phyloP scores from a whole-genome alignment of 2,797 vertebrate genomes.

The Chelon auratus region DNA sequence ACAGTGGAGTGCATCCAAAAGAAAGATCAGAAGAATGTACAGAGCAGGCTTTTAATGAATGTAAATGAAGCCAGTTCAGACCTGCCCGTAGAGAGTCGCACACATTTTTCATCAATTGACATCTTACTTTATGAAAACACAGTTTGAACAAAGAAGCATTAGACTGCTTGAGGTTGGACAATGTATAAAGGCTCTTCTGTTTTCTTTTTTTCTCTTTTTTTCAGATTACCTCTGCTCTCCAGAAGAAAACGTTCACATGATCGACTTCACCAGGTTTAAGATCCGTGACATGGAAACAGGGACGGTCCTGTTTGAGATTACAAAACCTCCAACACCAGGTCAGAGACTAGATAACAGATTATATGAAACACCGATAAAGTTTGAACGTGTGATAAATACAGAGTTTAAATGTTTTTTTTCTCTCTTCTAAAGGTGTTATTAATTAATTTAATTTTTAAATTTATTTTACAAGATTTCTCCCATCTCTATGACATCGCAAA shows the following conservation, averaged over 20 bases:
- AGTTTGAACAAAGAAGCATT: not conserved
- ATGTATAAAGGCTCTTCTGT: not conserved
- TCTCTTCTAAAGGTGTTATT: not conserved
- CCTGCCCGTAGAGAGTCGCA: not conserved
- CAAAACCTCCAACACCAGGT: slow-evolving; percentile 82
- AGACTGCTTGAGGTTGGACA: not conserved
- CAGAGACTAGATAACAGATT: not conserved
- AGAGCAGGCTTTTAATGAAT: not conserved
- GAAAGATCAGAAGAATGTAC: not conserved
- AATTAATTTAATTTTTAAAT: too few species aligned
- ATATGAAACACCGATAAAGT: not conserved
- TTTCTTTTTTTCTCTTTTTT: slow-evolving; percentile 32
- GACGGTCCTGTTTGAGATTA: slow-evolving; percentile 92
- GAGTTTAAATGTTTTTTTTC: not conserved
- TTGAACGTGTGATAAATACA: not conserved
- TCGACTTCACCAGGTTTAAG: slow-evolving; percentile 98
- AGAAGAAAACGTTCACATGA: slow-evolving; percentile 97
- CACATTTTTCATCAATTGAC: slow-evolving; percentile 1
- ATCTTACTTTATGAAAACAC: not conserved
- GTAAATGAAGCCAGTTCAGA: not conserved
- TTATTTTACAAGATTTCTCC: too few species aligned
- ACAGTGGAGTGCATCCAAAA: not conserved
- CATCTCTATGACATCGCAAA: too few species aligned
- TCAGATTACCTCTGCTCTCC: slow-evolving; percentile 96
- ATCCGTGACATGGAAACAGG: slow-evolving; percentile 99